Evolutionary conservation across 2,797 vertebrate genomes (phyloP).

Genomic region (Urophycis tenuis): DNA sequence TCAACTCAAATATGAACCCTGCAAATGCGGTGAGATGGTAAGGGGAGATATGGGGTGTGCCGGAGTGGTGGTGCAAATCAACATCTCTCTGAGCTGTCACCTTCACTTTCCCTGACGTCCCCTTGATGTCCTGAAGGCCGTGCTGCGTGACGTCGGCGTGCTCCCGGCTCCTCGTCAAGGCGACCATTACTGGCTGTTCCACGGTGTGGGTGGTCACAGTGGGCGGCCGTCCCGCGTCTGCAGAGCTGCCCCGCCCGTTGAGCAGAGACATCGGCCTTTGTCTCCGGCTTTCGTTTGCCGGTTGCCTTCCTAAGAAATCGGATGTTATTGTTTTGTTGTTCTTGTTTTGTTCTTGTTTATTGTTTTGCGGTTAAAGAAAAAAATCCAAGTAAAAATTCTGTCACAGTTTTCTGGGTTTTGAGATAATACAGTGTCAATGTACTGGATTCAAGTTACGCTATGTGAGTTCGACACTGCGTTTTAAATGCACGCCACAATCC

Average conservation of each 20-base stretch:
- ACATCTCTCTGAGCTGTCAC: constrained; percentile 64
- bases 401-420: background rate
- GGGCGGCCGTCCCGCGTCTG: background rate
- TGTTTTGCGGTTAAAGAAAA: too few species aligned
- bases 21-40: constrained; percentile 56
- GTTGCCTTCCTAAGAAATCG: background rate
- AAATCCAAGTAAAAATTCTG: too few species aligned
- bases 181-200: background rate
- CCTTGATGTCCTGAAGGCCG: background rate
- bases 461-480: too few species aligned
- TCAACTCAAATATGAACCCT: constrained; percentile 49
- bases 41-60: constrained; percentile 53
- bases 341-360: too few species aligned
- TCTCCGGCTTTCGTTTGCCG: too few species aligned
- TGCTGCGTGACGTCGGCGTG: background rate
- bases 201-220: background rate
- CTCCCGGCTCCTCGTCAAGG: background rate
- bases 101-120: constrained; percentile 56
- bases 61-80: constrained; percentile 65
- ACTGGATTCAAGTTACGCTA: background rate
- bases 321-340: too few species aligned
- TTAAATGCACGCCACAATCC: too few species aligned
- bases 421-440: background rate
- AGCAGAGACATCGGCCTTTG: too few species aligned
- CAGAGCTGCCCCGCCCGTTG: too few species aligned